Evolutionary conservation across 2,888 invertebrate genomes (phyloP).

Genomic region (Spicauda simplicius): DNA sequence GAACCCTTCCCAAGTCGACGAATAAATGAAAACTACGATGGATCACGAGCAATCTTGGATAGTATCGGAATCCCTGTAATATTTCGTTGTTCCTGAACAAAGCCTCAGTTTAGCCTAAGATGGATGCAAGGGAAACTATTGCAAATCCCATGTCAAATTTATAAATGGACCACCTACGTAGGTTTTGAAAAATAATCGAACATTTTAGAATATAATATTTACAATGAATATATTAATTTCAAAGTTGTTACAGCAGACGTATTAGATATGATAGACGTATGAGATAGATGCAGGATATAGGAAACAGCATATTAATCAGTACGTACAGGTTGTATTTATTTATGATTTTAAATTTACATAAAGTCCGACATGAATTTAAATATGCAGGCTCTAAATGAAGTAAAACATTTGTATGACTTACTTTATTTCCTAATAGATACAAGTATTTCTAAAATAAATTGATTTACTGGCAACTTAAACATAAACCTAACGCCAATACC

Average conservation of each 20-base stretch:
- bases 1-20: conserved; percentile 65
- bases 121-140: conserved; percentile 21
- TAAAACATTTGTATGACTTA: no score
- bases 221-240: neutral
- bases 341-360: no score
- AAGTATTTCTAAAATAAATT: neutral
- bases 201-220: neutral
- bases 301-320: no score
- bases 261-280: no score
- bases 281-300: no score
- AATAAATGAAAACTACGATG: conserved; percentile 67
- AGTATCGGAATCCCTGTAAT: conserved; percentile 44
- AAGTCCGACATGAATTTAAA: no score
- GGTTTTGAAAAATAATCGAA: neutral
- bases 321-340: no score
- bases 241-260: neutral
- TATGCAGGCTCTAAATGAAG: no score
- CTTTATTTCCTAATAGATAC: no score
- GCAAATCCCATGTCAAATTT: conserved; percentile 22
- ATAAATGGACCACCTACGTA: conserved; percentile 18
- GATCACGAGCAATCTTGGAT: conserved; percentile 62
- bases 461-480: no score
- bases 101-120: conserved; percentile 28
- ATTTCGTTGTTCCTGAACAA: conserved; percentile 40
- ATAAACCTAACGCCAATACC: neutral